Evolutionary conservation across 1,140 invertebrate genomes (phyloP), one percentile per base, ranked within the genome.

Genomic region (Bombus cullumanus): DNA sequence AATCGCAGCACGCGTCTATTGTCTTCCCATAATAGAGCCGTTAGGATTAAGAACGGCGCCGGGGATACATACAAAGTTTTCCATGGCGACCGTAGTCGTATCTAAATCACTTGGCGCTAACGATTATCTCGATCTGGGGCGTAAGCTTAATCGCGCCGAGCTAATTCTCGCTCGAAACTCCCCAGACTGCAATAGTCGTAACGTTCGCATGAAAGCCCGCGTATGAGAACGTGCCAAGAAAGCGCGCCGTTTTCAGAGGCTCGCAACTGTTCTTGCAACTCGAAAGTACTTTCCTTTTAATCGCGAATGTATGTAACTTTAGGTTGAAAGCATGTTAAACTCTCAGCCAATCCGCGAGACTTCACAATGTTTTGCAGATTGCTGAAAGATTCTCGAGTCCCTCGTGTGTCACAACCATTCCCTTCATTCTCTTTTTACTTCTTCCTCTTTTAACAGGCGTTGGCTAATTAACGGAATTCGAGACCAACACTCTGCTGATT

Each of bases 101-200:
- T 90, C 88, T 89, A 90, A 90, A 90, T 89, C 89, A 90, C 89
- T 90, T 90, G 88, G 74, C 85, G 85, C 89, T 90, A 90, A 90
- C 88, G 89, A 90, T 90, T 87, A 90, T 90, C 88, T 87, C 81
- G 85, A 86, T 82, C 88, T 82, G 47, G 86, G 86, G 81, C 88
- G 89, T 87, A 82, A 89, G 88, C 88, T 90, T 89, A 90, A 90
- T 89, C 88, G 89, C 37, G 78, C 73, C 85, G 81, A 77, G 89
- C 85, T 90, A 90, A 90, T 89, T 90, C 88, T 85, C 88, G 71
- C 88, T 90, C 85, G 88, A 87, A 90, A 90, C 89, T 90, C 88
- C 89, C 89, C 85, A 89, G 89, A 89, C 88, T 90, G 89, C 89
- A 90, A 87, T 90, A 90, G 88, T 89, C 89, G 89, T 90, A 90